These are phyloP conservation scores for Apotomis betuletana DNA, from an alignment of 2,888 invertebrate genomes.

Conservation along the genomic window DNA sequence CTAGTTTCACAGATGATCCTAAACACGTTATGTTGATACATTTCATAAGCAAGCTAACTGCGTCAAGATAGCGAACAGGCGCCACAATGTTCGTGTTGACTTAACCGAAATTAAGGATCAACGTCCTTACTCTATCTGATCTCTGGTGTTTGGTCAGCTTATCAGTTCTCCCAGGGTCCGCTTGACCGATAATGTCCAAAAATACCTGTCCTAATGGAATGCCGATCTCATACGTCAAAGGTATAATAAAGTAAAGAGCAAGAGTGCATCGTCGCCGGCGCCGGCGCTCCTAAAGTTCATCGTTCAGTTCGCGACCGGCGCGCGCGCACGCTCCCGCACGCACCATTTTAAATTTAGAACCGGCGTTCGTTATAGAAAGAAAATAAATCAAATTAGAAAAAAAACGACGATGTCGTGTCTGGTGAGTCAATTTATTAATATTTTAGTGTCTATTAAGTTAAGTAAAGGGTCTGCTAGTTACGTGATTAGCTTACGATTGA, in stretches of 20 bases:
- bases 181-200: conserved; percentile 63
- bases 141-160: conserved; percentile 25
- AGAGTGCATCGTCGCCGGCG: conserved; percentile 58
- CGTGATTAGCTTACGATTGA: conserved; percentile 41
- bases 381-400: conserved; percentile 72
- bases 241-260: conserved; percentile 60
- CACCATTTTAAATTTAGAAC: conserved; percentile 52
- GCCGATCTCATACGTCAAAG: conserved; percentile 59
- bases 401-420: conserved; percentile 62
- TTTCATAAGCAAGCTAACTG: conserved; percentile 15
- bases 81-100: conserved; percentile 56
- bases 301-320: conserved; percentile 68
- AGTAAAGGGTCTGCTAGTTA: conserved; percentile 42
- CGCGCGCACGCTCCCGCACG: conserved; percentile 58
- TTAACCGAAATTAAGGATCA: conserved; percentile 71
- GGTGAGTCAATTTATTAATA: conserved; percentile 61
- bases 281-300: conserved; percentile 66
- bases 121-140: conserved; percentile 54
- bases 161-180: conserved; percentile 39
- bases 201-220: conserved; percentile 67
- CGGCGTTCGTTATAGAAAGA: conserved; percentile 61
- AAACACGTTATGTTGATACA: conserved; percentile 18
- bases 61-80: conserved; percentile 15
- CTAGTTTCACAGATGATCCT: background rate
- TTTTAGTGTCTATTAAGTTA: conserved; percentile 20